phyloP scores from a whole-genome alignment of 2,797 vertebrate species.

The Sciurus carolinensis region DNA sequence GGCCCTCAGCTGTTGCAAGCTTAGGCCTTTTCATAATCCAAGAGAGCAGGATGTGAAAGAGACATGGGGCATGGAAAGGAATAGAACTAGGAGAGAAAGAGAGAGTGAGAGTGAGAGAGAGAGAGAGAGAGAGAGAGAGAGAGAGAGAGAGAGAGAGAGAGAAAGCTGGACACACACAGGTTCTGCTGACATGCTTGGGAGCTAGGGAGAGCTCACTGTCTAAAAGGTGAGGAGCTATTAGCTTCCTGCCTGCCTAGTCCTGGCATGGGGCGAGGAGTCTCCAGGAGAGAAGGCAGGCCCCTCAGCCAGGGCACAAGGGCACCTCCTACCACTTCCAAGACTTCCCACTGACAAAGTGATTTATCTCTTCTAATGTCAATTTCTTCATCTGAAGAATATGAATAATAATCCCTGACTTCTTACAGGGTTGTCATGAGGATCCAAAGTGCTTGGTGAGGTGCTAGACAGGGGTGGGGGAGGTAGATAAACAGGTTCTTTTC shows the following conservation, averaged over 20 bases:
- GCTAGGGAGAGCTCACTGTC: background rate
- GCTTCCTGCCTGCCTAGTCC: background rate
- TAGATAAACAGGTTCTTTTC: background rate
- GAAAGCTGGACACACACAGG: background rate
- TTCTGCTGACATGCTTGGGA: background rate
- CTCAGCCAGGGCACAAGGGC: rapidly evolving
- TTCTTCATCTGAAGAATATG: constrained; percentile 6
- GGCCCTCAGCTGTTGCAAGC: background rate
- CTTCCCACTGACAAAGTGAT: background rate
- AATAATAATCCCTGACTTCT: background rate
- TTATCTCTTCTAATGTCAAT: background rate
- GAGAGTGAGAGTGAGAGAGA: no score
- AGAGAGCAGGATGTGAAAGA: background rate
- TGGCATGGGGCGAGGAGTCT: background rate
- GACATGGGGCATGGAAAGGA: background rate
- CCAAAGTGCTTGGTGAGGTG: background rate
- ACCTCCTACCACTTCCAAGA: background rate
- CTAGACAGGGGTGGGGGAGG: background rate
- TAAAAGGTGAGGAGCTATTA: background rate
- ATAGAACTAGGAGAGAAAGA: background rate
- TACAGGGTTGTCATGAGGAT: background rate
- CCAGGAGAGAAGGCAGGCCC: background rate
- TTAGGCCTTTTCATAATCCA: background rate
- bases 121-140: background rate
- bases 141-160: background rate